Conservation (phyloP, 2,113 vertebrate species). For the Butorides virescens region DNA sequence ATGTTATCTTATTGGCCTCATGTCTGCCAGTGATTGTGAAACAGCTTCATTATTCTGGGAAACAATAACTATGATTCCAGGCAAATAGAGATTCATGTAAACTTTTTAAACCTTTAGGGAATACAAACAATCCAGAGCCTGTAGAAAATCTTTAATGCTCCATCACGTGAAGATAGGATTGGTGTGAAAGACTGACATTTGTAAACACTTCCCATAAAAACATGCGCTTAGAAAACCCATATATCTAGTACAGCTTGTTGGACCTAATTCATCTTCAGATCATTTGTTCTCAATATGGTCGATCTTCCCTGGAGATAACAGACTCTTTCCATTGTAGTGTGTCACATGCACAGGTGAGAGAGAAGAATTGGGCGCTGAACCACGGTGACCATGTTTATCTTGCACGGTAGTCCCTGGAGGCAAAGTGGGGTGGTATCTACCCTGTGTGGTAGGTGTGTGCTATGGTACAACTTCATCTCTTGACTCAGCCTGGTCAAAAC, state of each 20-base stretch:
- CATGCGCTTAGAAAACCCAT: not conserved
- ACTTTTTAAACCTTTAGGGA: slow-evolving; percentile 10
- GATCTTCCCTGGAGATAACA: not conserved
- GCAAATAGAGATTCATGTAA: slow-evolving; percentile 10
- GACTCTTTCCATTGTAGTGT: not conserved
- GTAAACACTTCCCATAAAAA: not conserved
- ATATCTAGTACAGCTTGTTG: not conserved
- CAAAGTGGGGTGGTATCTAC: not conserved
- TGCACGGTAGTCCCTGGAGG: not conserved
- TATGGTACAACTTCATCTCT: not conserved
- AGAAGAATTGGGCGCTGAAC: not conserved
- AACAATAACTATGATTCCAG: slow-evolving; percentile 21
- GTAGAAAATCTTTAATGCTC: not conserved
- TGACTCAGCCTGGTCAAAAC: not conserved
- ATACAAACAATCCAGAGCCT: not conserved
- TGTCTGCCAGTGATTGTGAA: slow-evolving; percentile 56
- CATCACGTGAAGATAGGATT: not conserved
- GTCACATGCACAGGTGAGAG: not conserved
- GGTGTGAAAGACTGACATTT: not conserved
- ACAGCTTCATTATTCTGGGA: slow-evolving; percentile 44
- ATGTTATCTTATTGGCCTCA: slow-evolving; percentile 57
- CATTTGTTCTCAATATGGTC: not conserved
- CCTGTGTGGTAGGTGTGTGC: too few relatives aligned
- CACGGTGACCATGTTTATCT: not conserved
- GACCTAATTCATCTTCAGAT: not conserved